Base-by-base conservation (phyloP, 2,797 vertebrate genomes). In the Syngnathus acus region DNA sequence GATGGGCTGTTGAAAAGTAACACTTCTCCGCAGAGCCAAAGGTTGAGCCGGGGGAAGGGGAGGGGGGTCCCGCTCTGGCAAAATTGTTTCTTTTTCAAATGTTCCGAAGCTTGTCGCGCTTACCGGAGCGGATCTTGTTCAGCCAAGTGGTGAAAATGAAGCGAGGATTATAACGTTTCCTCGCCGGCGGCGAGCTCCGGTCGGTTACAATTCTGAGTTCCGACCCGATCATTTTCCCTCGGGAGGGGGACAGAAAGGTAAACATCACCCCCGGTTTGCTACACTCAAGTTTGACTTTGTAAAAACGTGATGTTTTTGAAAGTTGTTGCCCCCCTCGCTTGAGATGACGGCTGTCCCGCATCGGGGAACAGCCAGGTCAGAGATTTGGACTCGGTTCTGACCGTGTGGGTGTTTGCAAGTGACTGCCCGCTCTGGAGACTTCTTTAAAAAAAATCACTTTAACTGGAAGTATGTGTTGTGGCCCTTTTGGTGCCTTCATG, bases 1-100 rank as follows among this genome's bases (percentile, higher is more conserved):
- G 87, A 89, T 87, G 89, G 87, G 88, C 85, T 90, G 88, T 82
- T 90, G 86, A 86, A 90, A 90, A 91, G 89, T 90, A 89, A 85
- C 89, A 91, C 89, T 91, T 90, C 85, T 86, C 87, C 80, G 84
- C 88, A 89, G 86, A 89, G 87, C 81, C 84, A 88, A 90, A 88
- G 86, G 85, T 88, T 86, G 85, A 86, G 84, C 81, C 26, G 75
- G 5, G 80, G 79, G 80, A 77, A 58, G 32, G 67, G 78, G 68
- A 64, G 51, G 75, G 77, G 72, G 64, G 68, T 42, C 61, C 72
- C 38, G 2, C 78, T 68, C 68, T 54, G 62, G 16, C 71, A 13
- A 66, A 86, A 78, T 73, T 64, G 74, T 19, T 71, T 74, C 72
- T 76, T 79, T 88, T 85, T 81, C 26, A 66, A 69, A 68, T 74